phyloP scores from a whole-genome alignment of 1,140 invertebrate species.

The Diuraphis noxia region DNA sequence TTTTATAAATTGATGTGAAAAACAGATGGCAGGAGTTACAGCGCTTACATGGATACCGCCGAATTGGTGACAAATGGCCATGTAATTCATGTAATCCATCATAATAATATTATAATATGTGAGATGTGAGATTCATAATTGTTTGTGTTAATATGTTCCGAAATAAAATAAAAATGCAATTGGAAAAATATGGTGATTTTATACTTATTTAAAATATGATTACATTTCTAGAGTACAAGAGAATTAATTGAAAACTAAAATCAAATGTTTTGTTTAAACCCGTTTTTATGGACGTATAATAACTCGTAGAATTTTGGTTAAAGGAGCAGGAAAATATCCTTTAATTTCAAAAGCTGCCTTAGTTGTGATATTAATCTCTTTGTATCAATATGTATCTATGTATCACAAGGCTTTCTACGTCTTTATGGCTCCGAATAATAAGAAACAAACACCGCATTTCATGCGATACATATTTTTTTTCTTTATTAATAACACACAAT shows the following conservation, averaged over 20 bases:
- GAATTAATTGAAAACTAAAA: background rate
- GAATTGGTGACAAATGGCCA: background rate
- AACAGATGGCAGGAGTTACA: background rate
- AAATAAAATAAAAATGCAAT: background rate
- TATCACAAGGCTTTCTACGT: background rate
- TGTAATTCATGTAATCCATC: background rate
- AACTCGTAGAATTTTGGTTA: background rate
- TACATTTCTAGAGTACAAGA: background rate
- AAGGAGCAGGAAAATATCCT: background rate
- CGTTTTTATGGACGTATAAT: background rate
- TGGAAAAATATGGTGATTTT: too few species aligned
- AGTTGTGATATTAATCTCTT: background rate
- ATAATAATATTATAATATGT: too few species aligned
- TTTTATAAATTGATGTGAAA: background rate
- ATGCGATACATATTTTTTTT: too few species aligned
- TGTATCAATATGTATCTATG: background rate
- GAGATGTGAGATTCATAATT: background rate
- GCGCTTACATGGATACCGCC: background rate
- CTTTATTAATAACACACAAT: too few species aligned
- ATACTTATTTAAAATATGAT: background rate
- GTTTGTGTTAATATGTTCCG: background rate
- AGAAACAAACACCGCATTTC: background rate
- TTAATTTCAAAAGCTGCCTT: background rate
- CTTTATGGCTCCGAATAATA: background rate
- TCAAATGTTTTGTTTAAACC: background rate